Base-by-base conservation (phyloP, 2,888 invertebrate species). In the Acrobasis consociella region DNA sequence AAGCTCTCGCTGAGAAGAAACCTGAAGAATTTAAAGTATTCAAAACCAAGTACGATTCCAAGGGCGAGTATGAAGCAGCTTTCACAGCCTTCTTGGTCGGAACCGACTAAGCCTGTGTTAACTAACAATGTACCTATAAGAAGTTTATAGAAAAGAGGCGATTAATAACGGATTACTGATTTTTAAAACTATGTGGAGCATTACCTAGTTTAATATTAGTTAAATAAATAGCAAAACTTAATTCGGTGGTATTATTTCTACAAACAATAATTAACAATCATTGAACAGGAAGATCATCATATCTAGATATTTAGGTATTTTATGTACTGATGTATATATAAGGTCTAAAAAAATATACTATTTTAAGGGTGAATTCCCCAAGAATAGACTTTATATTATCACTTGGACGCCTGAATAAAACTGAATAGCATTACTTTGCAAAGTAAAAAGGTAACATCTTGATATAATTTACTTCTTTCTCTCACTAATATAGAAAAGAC, bases 1-100 rank as follows among this genome's bases (percentile, higher is more conserved):
- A 82, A 51, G 81, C 83, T 0, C 65, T 89, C 0, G 82, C 73
- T 22, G 82, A 85, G 60, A 85, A 73, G 67, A 85, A 74, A 70
- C 85, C 86, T 0, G 77, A 78, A 0, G 79, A 85, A 0, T 84
- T 88, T 58, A 64, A 64, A 1, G 74, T 77, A 22, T 86, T 91
- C 73, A 75, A 80, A 31, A 65, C 75, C 2, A 87, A 85, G 66
- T 90, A 77, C 53, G 91, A 91, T 46, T 89, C 90, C 0, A 83
- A 82, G 10, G 81, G 79, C n/a, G 79, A 86, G 66, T 74, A 89
- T 55, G 83, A 86, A 63, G 75, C 80, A 55, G 75, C 73, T 1
- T 89, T 89, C 62, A 71, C 82, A 0, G 82, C 77, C 0, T 89
- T 89, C 42, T 55, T 89, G 8, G 37, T 80, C 1, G 75, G 66